Evolutionary conservation across 2,113 vertebrate genomes (phyloP).

Genomic region (Tamias sibiricus): DNA sequence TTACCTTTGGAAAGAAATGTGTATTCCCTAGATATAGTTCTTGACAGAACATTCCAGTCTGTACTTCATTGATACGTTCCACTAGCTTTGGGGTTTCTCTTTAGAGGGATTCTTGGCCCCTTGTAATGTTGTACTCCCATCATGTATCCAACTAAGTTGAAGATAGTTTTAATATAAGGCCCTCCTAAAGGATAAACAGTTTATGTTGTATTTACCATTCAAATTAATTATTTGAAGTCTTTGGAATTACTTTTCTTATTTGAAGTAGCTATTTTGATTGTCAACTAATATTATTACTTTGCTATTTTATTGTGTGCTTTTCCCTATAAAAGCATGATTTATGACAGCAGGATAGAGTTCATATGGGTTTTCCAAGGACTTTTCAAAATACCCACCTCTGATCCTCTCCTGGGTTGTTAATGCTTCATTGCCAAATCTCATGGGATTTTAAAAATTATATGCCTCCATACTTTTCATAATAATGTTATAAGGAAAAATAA

Average conservation of each 20-base stretch:
- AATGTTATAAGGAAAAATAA: conserved; percentile 40
- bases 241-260: conserved; percentile 5
- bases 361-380: not conserved
- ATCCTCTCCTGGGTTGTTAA: conserved; percentile 23
- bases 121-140: not conserved
- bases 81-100: conserved; percentile 43
- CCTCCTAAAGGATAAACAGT: not conserved
- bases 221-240: conserved; percentile 29
- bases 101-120: not conserved
- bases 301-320: conserved; percentile 10
- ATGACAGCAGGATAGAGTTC: not conserved
- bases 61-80: not conserved
- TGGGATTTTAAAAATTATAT: not conserved
- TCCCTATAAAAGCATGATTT: not conserved
- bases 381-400: not conserved
- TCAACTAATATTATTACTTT: not conserved
- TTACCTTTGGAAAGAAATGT: not conserved
- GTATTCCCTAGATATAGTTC: not conserved
- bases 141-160: not conserved
- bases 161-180: not conserved
- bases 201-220: conserved; percentile 52
- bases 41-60: not conserved
- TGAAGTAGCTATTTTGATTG: conserved; percentile 29
- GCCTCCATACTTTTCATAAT: not conserved
- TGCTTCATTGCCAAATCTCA: not conserved